Evolutionary conservation across 2,888 invertebrate genomes (phyloP).

Genomic region (Neoaliturus tenellus): DNA sequence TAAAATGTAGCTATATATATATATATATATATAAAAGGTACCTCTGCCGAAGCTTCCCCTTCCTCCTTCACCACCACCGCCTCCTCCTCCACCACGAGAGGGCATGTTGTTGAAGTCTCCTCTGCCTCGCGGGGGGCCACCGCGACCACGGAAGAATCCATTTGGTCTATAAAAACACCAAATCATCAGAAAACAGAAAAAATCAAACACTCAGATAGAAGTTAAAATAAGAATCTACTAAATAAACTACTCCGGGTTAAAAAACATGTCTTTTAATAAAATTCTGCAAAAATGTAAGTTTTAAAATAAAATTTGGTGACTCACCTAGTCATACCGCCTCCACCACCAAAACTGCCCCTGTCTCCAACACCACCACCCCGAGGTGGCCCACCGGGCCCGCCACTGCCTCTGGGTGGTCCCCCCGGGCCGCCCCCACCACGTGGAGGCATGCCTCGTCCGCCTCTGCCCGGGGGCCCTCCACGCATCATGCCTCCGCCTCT

Average conservation of each 20-base stretch:
- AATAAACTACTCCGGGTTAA: no score
- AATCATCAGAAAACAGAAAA: background rate
- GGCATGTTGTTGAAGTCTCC: constrained; percentile 43
- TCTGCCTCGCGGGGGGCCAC: constrained; percentile 48
- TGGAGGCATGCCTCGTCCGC: constrained; percentile 48
- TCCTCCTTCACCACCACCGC: constrained; percentile 29
- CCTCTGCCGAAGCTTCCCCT: background rate
- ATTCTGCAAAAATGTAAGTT: no score
- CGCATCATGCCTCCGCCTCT: constrained; percentile 54
- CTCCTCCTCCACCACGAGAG: constrained; percentile 24
- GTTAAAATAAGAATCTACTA: no score
- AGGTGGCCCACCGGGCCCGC: constrained; percentile 6
- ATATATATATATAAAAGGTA: no score
- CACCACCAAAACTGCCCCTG: constrained; percentile 38
- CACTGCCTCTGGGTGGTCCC: constrained; percentile 46
- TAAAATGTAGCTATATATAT: no score
- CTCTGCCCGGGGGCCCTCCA: constrained; percentile 51
- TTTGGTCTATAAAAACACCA: background rate
- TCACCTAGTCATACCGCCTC: constrained; percentile 17
- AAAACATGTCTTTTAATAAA: no score
- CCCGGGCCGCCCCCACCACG: constrained; percentile 49
- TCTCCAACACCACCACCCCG: constrained; percentile 6
- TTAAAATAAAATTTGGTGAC: no score
- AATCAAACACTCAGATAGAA: no score
- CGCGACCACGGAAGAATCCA: constrained; percentile 48